Base-by-base conservation (phyloP, 2,797 vertebrate species). In the Discoglossus pictus region DNA sequence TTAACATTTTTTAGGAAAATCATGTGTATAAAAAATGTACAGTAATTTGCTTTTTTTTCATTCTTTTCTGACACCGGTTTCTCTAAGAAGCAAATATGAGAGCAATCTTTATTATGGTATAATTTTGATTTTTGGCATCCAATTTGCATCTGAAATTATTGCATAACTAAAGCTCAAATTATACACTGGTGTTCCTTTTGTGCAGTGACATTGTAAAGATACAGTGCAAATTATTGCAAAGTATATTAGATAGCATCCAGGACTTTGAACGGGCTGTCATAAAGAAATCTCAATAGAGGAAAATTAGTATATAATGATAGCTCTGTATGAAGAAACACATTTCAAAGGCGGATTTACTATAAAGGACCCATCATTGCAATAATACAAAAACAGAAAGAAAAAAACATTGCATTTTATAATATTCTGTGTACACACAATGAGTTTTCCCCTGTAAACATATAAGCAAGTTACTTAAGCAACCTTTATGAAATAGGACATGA, bases 111-210 rank as follows among this genome's bases (percentile, higher is more conserved):
- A 64, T 27, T 21, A 25, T 15, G 6, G 15, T 35, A 48, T 17
- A 31, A 50, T 38, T 58, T 55, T 7, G 16, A 48, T 53, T 61
- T 36, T 35, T 60, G 62, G 48, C 36, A 55, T 51, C 20, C 11
- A 67, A 39, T 61, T 68, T 66, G 34, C 43, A 18, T 23, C 47
- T 62, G 56, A 61, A 65, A 27, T 17, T 55, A 53, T 63, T 74
- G 66, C 50, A 47, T 2, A 38, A 52, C 47, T 27, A 59, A 15
- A 65, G 62, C 61, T 18, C 2, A 68, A 61, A 73, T 42, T 8
- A 68, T 1, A 43, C 6, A 16, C 40, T 72, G 51, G 7, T 39
- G 16, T 11, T 31, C 20, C 38, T 70, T n/a, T 50, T 38, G 27
- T 47, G 10, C 4, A 55, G 20, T 1, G 0, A 54, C 36, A 74